These are phyloP conservation scores for Pelodytes ibericus DNA, from an alignment of 2,797 vertebrate species.

Conservation along the genomic window DNA sequence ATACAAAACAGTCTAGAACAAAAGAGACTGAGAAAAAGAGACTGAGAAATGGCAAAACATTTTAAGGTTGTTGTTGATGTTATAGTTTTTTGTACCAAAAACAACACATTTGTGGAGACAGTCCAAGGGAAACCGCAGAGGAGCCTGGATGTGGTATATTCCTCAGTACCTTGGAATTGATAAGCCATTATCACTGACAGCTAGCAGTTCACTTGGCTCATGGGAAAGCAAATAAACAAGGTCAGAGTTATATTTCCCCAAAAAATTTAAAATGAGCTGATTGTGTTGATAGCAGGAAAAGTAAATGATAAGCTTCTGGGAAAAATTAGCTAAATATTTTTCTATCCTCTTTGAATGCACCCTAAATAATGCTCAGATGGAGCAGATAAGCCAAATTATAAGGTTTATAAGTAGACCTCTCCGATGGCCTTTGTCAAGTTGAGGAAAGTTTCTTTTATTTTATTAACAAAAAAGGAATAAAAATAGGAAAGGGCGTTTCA, in stretches of 20 bases:
- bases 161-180: background rate
- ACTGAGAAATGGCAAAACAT: background rate
- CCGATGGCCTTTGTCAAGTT: background rate
- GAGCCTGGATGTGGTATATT: slow-evolving; percentile 3
- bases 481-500: background rate
- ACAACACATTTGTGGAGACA: background rate
- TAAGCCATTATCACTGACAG: background rate
- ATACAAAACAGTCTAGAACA: no score
- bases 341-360: background rate
- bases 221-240: background rate
- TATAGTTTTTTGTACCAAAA: background rate
- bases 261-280: background rate
- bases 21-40: background rate
- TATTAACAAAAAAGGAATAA: background rate
- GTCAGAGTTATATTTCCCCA: background rate
- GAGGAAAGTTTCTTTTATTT: no score
- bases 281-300: slow-evolving; percentile 1
- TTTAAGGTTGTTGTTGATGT: background rate
- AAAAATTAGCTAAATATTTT: background rate
- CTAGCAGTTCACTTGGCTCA: no score
- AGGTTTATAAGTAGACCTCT: slow-evolving; percentile 6
- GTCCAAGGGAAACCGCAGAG: background rate
- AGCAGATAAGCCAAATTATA: slow-evolving; percentile 4
- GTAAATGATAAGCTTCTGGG: background rate
- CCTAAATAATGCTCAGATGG: background rate